A percentile compares a stretch with the other conserved stretches of the same genome.
These are phyloP conservation scores for Tipula vernalis DNA, from an alignment of 2,888 invertebrate species.

Conservation along the genomic window DNA sequence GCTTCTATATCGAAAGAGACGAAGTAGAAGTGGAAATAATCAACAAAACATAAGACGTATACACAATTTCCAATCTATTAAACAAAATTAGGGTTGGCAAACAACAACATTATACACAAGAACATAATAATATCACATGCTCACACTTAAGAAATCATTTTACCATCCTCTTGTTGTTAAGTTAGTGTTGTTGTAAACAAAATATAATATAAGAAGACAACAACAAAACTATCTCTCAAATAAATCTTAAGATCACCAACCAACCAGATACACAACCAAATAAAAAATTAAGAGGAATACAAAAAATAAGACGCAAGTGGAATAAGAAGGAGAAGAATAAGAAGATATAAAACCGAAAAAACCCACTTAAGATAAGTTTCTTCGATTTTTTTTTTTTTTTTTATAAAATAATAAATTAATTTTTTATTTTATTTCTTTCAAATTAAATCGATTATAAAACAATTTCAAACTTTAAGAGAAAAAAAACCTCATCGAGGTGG, in stretches of 20 bases:
- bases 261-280: neutral
- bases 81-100: neutral
- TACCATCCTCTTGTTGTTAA: neutral
- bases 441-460: slow-evolving; percentile 4
- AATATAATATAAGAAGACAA: neutral
- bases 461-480: neutral
- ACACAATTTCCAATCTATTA: neutral
- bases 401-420: neutral
- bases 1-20: neutral
- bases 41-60: neutral
- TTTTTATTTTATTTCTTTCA: slow-evolving; percentile 4
- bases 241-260: neutral
- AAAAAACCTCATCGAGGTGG: neutral
- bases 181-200: neutral
- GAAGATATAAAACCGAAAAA: neutral
- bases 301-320: neutral
- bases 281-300: neutral
- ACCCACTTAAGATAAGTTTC: slow-evolving; percentile 4
- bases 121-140: neutral
- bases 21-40: neutral
- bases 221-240: neutral
- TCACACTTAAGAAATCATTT: neutral
- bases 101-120: neutral
- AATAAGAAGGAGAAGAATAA: neutral
- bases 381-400: neutral